A percentile compares a stretch with the other conserved stretches of the same genome.
These are phyloP conservation scores for Lytechinus pictus DNA, from an alignment of 35 echinoderm and acorn worm genomes.

Conservation along the genomic window DNA sequence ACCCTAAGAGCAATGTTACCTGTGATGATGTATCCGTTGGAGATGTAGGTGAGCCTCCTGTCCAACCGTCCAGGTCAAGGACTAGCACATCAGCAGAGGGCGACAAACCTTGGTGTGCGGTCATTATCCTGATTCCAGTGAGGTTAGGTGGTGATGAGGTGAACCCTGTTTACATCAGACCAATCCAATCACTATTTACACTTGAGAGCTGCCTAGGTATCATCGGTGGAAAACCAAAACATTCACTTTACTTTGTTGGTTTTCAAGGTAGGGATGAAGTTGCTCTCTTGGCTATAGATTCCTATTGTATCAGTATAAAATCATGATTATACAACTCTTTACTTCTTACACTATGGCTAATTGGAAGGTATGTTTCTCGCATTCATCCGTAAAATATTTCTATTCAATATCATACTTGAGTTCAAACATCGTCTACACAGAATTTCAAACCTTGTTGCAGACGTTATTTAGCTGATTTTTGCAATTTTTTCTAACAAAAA, in stretches of 20 bases:
- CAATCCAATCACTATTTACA: conserved; percentile 86
- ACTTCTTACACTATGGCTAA: too few species aligned
- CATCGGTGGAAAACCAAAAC: conserved; percentile 96
- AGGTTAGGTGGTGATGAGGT: conserved; percentile 93
- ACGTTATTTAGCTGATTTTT: too few species aligned
- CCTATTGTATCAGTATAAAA: too few species aligned
- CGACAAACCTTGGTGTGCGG: conserved; percentile 72
- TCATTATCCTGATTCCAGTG: conserved; percentile 87
- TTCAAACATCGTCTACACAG: too few species aligned
- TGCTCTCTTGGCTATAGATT: neutral
- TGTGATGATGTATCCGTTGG: neutral
- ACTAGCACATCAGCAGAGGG: conserved; percentile 26
- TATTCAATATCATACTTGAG: too few species aligned
- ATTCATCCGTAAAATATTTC: too few species aligned
- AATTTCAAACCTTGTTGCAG: too few species aligned
- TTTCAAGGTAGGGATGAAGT: conserved; percentile 84
- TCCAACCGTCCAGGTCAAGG: neutral
- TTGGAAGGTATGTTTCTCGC: too few species aligned
- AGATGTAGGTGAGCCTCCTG: neutral
- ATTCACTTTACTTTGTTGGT: conserved; percentile 95
- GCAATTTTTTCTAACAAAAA: too few species aligned
- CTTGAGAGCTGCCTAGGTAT: conserved; percentile 93
- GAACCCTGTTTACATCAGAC: conserved; percentile 85
- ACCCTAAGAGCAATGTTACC: neutral
- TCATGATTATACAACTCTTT: too few species aligned